Conservation (phyloP, 2,797 vertebrate genomes). For the Diceros bicornis region DNA sequence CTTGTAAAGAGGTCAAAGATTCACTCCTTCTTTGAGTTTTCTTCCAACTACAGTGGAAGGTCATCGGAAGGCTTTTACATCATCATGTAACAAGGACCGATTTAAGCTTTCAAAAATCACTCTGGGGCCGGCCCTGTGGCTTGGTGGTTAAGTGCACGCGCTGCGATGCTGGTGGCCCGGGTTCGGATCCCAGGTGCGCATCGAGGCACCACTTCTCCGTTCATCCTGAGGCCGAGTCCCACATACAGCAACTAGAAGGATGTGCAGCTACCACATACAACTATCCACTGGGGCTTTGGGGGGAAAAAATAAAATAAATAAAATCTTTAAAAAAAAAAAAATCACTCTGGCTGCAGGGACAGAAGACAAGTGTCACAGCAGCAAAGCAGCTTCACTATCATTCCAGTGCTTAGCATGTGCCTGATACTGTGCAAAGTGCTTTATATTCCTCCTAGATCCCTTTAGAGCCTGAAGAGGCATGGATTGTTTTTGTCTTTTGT, state of each 20-base stretch:
- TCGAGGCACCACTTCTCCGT: too few species aligned
- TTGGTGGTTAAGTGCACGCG: too few species aligned
- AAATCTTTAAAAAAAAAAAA: too few species aligned
- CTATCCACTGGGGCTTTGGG: too few species aligned
- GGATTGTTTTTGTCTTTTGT: not conserved
- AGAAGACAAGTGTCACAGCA: not conserved
- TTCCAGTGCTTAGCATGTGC: fast-evolving
- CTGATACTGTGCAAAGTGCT: not conserved
- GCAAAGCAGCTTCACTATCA: fast-evolving
- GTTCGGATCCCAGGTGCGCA: too few species aligned
- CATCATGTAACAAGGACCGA: not conserved
- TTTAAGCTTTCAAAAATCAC: not conserved
- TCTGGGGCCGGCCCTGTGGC: too few species aligned
- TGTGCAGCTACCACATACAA: too few species aligned
- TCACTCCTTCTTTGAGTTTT: not conserved
- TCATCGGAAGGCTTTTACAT: not conserved
- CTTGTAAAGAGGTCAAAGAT: not conserved
- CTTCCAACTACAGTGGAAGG: not conserved
- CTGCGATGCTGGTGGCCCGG: too few species aligned
- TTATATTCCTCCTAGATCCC: not conserved
- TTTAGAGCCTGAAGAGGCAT: not conserved
- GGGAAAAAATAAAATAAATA: too few species aligned
- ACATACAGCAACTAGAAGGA: too few species aligned
- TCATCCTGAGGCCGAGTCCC: too few species aligned
- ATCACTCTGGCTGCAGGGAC: not conserved